Base-by-base conservation (phyloP, 2,797 vertebrate species). In the Acipenser ruthenus region DNA sequence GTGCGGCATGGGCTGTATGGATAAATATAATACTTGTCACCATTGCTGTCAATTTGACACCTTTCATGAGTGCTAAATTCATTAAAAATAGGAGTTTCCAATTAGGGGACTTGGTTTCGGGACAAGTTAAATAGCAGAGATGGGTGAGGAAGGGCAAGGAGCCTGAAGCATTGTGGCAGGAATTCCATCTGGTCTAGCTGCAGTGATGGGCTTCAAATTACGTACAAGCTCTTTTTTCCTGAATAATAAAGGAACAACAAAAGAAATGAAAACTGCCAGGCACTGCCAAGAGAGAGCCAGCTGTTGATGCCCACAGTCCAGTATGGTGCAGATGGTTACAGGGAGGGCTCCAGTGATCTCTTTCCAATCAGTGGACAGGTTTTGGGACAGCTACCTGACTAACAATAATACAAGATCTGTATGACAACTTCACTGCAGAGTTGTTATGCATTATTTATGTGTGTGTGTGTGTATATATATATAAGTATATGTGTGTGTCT, bases 281-380 rank as follows among this genome's bases (percentile, higher is more conserved):
- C 64, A 12, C 53, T 50, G 67, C 65, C 58, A 49, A 60, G 58
- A 10, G 50, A 59, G 49, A 23, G 49, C 58, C 65, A 67, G 65
- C 65, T 67, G 65, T 67, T 67, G 74, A 74, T 75, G 75, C 72
- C 75, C 77, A 77, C 74, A 81, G 81, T 85, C 82, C 78, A 72
- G 73, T 37, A 37, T 37, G 23, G 23, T 81, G 73, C 84, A 89
- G 83, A 88, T 84, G 84, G 83, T 80, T 77, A 68, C 74, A 73
- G 71, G 74, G 69, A 68, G 63, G 78, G 70, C 80, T 75, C 77
- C 76, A 80, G 78, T 84, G 79, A 83, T 85, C 78, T 85, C 74
- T 67, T 77, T 86, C 78, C 77, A 83, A 82, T 82, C 74, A 80
- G 72, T 78, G 69, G 65, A 65, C 78, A 77, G 51, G 73, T 71